A percentile compares a stretch with the other conserved stretches of the same genome.
These are phyloP conservation scores for Catocala nupta DNA, from an alignment of 2,888 invertebrate genomes.

Conservation along the genomic window DNA sequence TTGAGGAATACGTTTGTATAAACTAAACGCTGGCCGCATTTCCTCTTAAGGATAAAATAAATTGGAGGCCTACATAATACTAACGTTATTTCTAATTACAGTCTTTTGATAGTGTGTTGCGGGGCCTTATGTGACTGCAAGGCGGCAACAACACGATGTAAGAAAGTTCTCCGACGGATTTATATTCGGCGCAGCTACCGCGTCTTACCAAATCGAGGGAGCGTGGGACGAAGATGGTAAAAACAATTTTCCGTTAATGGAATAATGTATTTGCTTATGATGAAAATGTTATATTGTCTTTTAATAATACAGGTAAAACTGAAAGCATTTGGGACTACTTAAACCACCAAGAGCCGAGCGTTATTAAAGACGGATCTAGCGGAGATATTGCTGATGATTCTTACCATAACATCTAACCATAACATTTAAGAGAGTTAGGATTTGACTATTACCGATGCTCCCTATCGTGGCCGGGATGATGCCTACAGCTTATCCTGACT, in stretches of 20 bases:
- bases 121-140: no score
- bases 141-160: no score
- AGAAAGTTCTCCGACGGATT: conserved; percentile 39
- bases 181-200: conserved; percentile 56
- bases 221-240: conserved; percentile 63
- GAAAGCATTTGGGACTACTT: conserved; percentile 89
- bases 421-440: conserved; percentile 80
- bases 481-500: conserved; percentile 84
- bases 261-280: not conserved
- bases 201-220: conserved; percentile 62
- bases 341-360: conserved; percentile 79
- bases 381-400: conserved; percentile 88
- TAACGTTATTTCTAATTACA: no score
- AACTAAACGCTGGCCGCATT: no score
- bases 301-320: conserved; percentile 74
- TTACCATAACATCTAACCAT: conserved; percentile 88
- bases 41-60: no score
- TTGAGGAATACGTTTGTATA: no score
- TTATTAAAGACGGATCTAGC: conserved; percentile 82
- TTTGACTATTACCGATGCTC: conserved; percentile 86
- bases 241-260: not conserved
- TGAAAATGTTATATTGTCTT: not conserved
- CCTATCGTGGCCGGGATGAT: conserved; percentile 89
- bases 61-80: no score
- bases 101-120: no score